Evolutionary conservation across 2,888 invertebrate species (phyloP), one percentile per base, ranked within the genome.

Genomic region (Thera obeliscata): DNA sequence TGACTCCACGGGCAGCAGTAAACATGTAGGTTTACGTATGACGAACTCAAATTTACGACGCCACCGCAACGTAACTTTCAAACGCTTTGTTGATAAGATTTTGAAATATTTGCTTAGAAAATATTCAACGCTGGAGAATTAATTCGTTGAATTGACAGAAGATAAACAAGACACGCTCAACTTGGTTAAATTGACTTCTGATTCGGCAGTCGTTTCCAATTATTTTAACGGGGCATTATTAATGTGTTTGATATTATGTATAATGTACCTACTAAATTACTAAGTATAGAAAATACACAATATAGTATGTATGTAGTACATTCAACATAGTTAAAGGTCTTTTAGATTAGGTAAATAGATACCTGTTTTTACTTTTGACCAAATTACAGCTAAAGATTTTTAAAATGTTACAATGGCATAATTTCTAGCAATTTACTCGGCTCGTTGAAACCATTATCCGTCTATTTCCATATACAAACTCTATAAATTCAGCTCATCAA

Each of bases 11-110:
- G 81, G 78, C 71, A 70, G 78, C 59, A 78, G 81, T 88, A 90
- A 90, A 90, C 83, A 82, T 79, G 78, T 78, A 78, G 74, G 78
- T 91, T 91, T 88, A 89, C 85, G 86, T 81, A 80, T 83, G 86
- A 84, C 87, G 83, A 74, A 74, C 69, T 70, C 69, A 72, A 83
- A 82, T 87, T 89, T 87, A 87, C 78, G 77, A 79, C 78, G 50
- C 71, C 78, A 49, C 71, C 69, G 73, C 52, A 67, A 67, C 70
- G 71, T 71, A 75, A 73, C 61, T 74, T 71, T 67, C 68, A 70
- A 72, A 64, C 71, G 67, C 75, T 76, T 75, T 74, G 74, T 59
- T 57, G 57, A 63, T 50, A 63, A 43, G 36, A 59, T 48, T 69
- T 66, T 64, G 22, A 61, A 67, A 70, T 70, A 68, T 74, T 72